Percentiles rank a stretch among this genome's conserved stretches.
Conservation (phyloP, 2,797 vertebrate species). For the Pogoniulus pusillus region DNA sequence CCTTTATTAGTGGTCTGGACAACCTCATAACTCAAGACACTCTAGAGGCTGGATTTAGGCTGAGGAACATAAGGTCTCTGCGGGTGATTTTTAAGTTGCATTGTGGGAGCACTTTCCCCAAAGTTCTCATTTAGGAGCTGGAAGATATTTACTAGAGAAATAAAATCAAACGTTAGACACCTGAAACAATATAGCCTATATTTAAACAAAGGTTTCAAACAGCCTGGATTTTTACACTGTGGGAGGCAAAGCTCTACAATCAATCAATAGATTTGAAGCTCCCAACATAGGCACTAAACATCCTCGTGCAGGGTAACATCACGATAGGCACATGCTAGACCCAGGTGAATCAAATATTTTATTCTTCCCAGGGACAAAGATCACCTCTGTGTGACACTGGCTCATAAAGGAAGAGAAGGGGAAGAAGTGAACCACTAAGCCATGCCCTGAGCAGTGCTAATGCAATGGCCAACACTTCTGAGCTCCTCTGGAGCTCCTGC, state of each 20-base stretch:
- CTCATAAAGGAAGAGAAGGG: not conserved
- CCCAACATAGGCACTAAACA: not conserved
- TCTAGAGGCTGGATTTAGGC: conserved; percentile 49
- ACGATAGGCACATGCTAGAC: rapidly evolving
- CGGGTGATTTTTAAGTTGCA: conserved; percentile 44
- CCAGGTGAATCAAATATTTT: not conserved
- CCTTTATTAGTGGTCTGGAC: conserved; percentile 51
- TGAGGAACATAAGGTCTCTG: conserved; percentile 28
- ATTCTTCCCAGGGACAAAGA: not conserved
- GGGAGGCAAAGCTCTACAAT: not conserved
- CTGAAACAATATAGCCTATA: conserved; percentile 48
- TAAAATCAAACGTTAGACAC: conserved; percentile 52
- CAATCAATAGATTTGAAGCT: not conserved
- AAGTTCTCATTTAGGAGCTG: conserved; percentile 18
- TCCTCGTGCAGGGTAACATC: not conserved
- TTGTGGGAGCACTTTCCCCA: conserved; percentile 40
- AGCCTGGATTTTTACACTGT: not conserved
- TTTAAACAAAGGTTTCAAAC: not conserved
- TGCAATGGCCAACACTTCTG: not conserved
- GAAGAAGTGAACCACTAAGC: not conserved
- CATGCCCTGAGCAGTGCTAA: not conserved
- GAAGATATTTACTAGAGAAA: conserved; percentile 49
- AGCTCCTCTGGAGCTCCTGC: not conserved
- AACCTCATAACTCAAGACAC: conserved; percentile 62
- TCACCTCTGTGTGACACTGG: not conserved